Base-by-base conservation (phyloP, 2,797 vertebrate species). In the Esox masquinongy region DNA sequence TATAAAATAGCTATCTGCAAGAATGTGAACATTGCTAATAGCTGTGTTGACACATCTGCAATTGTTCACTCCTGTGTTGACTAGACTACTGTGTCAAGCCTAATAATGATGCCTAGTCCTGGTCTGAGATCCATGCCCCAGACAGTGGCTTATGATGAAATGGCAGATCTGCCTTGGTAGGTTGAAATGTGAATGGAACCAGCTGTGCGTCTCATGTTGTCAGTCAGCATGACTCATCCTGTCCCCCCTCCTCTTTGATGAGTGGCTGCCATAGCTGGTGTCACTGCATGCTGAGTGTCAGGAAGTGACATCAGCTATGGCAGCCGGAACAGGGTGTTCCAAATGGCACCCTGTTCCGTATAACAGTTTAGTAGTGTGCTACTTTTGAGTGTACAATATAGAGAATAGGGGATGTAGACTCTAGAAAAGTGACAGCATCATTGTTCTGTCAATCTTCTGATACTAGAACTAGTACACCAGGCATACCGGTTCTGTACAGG, bases 161-260 rank as follows among this genome's bases (percentile, higher is more conserved):
- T 61, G 56, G 56, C 56, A 61, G 56, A 61, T 61, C 56, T 26
- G 53, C 53, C 53, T 56, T n/a, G 56, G 56, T 61, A 19, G 56
- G 56, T 61, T 61, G 22, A 61, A 61, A 61, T 61, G 22, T 61
- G 56, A 61, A 61, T 24, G 11, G 9, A 24, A 61, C 56, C 56
- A 24, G 56, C 56, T 61, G 56, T 61, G 56, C 11, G 11, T 24
- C 22, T 61, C 56, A 61, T 61, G 56, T 24, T 61, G n/a, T 61
- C 56, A 61, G 56, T 24, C 56, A 61, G 56, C 56, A 61, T 24
- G 56, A 61, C 56, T 61, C 56, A 26, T 61, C 56, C n/a, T 26
- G 56, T n/a, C 53, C 9, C 53, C n/a, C 22, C n/a, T 61, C 19
- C 53, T 8, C 53, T 61, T 61, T 61, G 56, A 24, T 61, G 56